These are phyloP conservation scores for Peromyscus nudipes DNA, from an alignment of 2,797 vertebrate genomes.

Conservation along the genomic window DNA sequence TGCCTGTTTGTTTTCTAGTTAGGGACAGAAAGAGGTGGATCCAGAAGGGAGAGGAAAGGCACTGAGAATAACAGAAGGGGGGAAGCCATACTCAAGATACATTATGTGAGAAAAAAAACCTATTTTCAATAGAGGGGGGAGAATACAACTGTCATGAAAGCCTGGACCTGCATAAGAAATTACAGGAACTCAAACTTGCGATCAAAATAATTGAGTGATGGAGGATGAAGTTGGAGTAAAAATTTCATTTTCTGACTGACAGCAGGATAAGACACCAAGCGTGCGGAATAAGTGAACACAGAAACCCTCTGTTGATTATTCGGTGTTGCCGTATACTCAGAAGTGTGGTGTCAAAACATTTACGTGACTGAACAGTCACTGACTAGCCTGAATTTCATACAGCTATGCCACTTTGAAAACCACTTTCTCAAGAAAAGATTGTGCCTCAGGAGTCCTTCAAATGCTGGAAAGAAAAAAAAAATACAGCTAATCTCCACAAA, in stretches of 20 bases:
- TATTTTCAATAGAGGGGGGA: not conserved
- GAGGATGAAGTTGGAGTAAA: slow-evolving; percentile 24
- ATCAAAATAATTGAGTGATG: slow-evolving; percentile 22
- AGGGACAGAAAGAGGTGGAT: not conserved
- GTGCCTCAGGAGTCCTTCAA: slow-evolving; percentile 33
- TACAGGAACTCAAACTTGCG: slow-evolving; percentile 31
- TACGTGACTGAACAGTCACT: not conserved
- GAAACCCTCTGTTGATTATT: not conserved
- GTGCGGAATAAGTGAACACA: not conserved
- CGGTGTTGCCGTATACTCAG: not conserved
- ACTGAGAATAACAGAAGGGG: too few species aligned
- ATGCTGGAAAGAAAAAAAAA: slow-evolving; percentile 58
- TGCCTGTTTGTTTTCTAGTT: not conserved
- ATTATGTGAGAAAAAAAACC: not conserved
- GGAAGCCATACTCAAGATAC: not conserved
- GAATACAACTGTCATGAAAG: not conserved
- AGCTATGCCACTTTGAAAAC: slow-evolving; percentile 42
- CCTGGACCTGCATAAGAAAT: not conserved
- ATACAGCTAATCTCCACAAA: slow-evolving; percentile 14
- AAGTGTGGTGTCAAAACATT: slow-evolving; percentile 50
- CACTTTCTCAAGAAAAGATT: slow-evolving; percentile 34
- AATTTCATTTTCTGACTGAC: slow-evolving; percentile 22
- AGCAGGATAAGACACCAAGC: not conserved
- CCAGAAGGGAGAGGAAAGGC: not conserved
- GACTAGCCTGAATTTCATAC: slow-evolving; percentile 45